Conservation (phyloP, 2,888 invertebrate genomes). For the Limnephilus auricula region DNA sequence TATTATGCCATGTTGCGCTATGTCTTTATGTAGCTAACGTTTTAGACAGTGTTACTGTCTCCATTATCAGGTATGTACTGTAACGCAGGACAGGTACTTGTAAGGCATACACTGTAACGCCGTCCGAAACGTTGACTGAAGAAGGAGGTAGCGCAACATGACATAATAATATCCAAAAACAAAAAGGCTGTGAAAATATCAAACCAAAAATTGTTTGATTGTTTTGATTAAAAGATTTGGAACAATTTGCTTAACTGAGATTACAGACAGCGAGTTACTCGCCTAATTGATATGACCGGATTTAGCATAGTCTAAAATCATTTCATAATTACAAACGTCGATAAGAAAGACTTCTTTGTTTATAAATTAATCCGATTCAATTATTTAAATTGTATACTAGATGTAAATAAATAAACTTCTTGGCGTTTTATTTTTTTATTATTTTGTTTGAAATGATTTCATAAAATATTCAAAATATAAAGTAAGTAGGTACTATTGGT, state of each 20-base stretch:
- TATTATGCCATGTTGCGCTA: no score
- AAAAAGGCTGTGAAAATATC: no score
- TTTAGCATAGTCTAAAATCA: background rate
- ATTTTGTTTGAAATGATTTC: background rate
- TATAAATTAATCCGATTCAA: constrained; percentile 20
- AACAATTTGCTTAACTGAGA: constrained; percentile 26
- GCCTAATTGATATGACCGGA: constrained; percentile 27
- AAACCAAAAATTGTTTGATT: constrained; percentile 37
- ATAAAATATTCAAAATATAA: background rate
- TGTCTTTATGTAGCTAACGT: no score
- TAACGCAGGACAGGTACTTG: no score
- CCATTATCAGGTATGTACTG: no score
- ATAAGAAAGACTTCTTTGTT: constrained; percentile 4
- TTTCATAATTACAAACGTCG: constrained; percentile 16
- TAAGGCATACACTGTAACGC: no score
- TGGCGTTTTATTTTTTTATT: background rate
- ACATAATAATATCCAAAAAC: no score
- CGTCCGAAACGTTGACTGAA: no score
- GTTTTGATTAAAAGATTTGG: constrained; percentile 40
- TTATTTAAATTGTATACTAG: background rate
- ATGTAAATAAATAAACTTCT: background rate
- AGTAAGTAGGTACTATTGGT: background rate
- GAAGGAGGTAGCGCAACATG: no score
- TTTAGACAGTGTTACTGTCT: no score
- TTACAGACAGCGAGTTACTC: background rate